Evolutionary conservation across 2,888 invertebrate genomes (phyloP), one percentile per base, ranked within the genome.

Genomic region (Sinotaia quadrata): DNA sequence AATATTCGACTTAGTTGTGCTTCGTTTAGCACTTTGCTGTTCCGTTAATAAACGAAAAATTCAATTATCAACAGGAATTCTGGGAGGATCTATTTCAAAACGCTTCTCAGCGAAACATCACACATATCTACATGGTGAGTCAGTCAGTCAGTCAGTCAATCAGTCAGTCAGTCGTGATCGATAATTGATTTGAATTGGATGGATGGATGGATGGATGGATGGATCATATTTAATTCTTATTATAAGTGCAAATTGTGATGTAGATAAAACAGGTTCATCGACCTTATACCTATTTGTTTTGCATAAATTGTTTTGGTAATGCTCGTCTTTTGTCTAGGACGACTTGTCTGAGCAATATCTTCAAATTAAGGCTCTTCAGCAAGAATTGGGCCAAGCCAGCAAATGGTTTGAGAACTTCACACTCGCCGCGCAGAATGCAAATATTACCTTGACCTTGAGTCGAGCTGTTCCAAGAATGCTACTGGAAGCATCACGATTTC

Each of bases 51-150:
- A n/a, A n/a, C n/a, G n/a, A n/a, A n/a, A n/a, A n/a, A n/a, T n/a
- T n/a, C n/a, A n/a, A n/a, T n/a, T n/a, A n/a, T n/a, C n/a, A n/a
- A 29, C 54, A 54, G 54, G 29, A 29, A 21, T 54, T 54, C 27
- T 54, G 54, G 54, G 54, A 10, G n/a, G 54, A 54, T 24, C 54
- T 54, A 8, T 54, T 54, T 27, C n/a, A 54, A n/a, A 54, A 54
- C 7, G 27, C 54, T 29, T 29, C 27, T 29, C 27, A 24, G 54
- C 18, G 27, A 15, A 54, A 54, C 29, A 31, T 54, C 27, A 54
- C 54, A 5, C 54, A 54, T 27, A 31, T 54, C 21, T 54, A 54
- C 54, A 24, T 24, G 7, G 54, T 54, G 18, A 54, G 54, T 47
- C n/a, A n/a, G 1, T 2, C 18, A 47, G 21, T 47, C 47, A 47